Conservation (phyloP, 2,888 invertebrate genomes). For the Cistogaster globosa region DNA sequence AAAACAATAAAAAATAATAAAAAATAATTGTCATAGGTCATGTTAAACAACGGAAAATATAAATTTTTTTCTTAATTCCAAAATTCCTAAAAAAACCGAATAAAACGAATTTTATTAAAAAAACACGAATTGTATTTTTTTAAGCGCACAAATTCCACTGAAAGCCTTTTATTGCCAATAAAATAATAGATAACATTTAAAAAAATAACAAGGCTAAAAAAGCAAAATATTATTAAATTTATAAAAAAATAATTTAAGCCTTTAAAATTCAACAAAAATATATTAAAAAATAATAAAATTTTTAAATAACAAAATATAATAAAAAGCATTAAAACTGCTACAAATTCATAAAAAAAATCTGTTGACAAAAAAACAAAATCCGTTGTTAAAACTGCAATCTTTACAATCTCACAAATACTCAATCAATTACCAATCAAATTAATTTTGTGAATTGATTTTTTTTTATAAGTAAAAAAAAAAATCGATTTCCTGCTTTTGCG, state of each 20-base stretch:
- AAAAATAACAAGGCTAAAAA: neutral
- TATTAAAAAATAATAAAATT: constrained; percentile 1
- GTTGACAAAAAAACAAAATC: no score
- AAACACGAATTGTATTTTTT: neutral
- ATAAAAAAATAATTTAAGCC: constrained; percentile 7
- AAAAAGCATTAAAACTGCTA: neutral
- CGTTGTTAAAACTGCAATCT: neutral
- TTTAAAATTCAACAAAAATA: constrained; percentile 11
- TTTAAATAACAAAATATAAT: no score
- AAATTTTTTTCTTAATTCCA: neutral
- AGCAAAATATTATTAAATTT: neutral
- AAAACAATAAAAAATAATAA: neutral
- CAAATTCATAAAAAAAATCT: constrained; percentile 8
- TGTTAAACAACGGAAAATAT: neutral
- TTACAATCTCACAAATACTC: constrained; percentile 17
- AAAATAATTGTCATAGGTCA: constrained; percentile 46
- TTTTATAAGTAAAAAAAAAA: constrained; percentile 43
- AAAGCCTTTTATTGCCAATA: constrained; percentile 46
- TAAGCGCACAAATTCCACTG: constrained; percentile 60
- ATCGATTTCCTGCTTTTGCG: constrained; percentile 52
- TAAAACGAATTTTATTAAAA: neutral
- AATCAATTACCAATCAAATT: constrained; percentile 4
- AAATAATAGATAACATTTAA: constrained; percentile 9
- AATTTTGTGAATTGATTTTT: constrained; percentile 41
- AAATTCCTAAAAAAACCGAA: neutral